Evolutionary conservation across 2,888 invertebrate genomes (phyloP).

Genomic region (Griposia aprilina): DNA sequence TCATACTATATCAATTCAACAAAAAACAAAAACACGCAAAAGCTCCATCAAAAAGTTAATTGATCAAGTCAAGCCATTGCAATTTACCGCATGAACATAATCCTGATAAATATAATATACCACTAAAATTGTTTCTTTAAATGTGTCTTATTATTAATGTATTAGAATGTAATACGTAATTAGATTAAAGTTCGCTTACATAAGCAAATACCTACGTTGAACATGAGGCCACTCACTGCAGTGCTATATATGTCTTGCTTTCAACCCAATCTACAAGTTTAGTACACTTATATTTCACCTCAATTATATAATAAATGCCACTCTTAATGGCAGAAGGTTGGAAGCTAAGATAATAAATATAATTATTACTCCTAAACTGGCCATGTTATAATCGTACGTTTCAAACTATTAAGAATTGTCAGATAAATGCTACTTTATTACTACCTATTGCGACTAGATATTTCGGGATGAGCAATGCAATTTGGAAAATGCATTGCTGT

Average conservation of each 20-base stretch:
- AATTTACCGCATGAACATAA: neutral
- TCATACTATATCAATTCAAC: neutral
- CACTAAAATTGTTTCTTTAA: neutral
- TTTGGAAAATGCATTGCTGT: slow-evolving; percentile 16
- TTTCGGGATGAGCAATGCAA: slow-evolving; percentile 10
- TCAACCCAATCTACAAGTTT: slow-evolving; percentile 33
- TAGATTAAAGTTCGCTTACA: slow-evolving; percentile 37
- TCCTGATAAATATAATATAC: neutral
- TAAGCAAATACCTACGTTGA: slow-evolving; percentile 18
- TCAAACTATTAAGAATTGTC: slow-evolving; percentile 28
- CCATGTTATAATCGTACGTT: slow-evolving; percentile 12
- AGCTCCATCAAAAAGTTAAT: neutral
- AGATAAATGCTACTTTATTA: slow-evolving; percentile 34
- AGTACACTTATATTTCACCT: slow-evolving; percentile 45
- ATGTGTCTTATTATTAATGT: neutral
- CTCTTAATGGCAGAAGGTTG: slow-evolving; percentile 26
- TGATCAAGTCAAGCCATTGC: neutral
- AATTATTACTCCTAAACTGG: slow-evolving; percentile 26
- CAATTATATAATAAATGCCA: slow-evolving; percentile 57
- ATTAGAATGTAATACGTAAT: slow-evolving; percentile 20
- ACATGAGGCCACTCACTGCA: slow-evolving; percentile 38
- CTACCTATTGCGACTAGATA: slow-evolving; percentile 20
- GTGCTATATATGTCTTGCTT: slow-evolving; percentile 51
- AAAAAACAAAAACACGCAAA: no score
- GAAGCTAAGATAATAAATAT: slow-evolving; percentile 27